Percentiles rank a stretch among this genome's conserved stretches.
These are phyloP conservation scores for Hypomecis punctinalis DNA, from an alignment of 2,888 invertebrate species.

Conservation along the genomic window DNA sequence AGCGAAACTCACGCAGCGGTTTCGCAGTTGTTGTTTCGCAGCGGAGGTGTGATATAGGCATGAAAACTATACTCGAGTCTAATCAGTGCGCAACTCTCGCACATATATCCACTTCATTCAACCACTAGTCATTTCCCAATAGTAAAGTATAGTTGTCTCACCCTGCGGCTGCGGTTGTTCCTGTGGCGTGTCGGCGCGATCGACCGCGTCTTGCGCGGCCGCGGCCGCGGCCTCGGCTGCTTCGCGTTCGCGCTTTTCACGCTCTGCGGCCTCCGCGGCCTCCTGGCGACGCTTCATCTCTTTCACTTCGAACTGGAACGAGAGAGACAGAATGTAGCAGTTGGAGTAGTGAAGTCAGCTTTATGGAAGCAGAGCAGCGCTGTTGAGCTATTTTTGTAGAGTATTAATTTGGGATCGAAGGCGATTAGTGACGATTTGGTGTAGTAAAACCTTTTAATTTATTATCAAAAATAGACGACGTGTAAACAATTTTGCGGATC, in stretches of 20 bases:
- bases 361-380: neutral
- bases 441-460: neutral
- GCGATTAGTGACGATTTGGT: conserved; percentile 2
- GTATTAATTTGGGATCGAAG: conserved; percentile 5
- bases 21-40: no score
- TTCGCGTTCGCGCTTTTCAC: conserved; percentile 87
- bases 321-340: neutral
- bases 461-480: neutral
- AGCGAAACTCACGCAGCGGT: no score
- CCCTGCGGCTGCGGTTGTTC: conserved; percentile 71
- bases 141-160: conserved; percentile 43
- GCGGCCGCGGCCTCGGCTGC: conserved; percentile 78
- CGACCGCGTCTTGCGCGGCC: conserved; percentile 72
- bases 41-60: no score
- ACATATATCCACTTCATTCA: conserved; percentile 7
- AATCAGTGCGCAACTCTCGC: neutral
- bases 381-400: neutral
- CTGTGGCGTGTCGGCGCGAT: conserved; percentile 69
- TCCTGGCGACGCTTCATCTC: conserved; percentile 96
- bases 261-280: conserved; percentile 92
- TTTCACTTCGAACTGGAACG: conserved; percentile 95
- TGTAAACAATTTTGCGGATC: neutral
- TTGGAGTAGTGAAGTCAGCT: neutral
- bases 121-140: neutral
- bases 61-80: no score